Evolutionary conservation across 2,888 invertebrate species (phyloP).

Genomic region (Drosophila anomalata): DNA sequence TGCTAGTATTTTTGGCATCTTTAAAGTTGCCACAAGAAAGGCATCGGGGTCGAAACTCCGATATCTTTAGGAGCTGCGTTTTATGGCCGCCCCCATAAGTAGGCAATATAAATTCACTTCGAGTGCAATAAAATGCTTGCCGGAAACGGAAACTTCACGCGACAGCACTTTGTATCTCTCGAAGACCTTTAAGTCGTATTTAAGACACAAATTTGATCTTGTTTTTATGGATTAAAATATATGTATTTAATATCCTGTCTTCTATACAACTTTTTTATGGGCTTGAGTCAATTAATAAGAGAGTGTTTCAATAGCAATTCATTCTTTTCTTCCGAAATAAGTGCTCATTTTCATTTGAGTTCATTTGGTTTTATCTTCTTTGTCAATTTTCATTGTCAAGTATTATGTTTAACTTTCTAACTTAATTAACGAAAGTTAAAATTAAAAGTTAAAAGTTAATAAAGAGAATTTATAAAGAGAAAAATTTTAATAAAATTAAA

Average conservation of each 20-base stretch:
- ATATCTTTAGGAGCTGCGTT: neutral
- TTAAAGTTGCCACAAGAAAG: conserved; percentile 10
- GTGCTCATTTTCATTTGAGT: neutral
- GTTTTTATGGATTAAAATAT: neutral
- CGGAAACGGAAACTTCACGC: conserved; percentile 12
- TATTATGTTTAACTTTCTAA: too few species aligned
- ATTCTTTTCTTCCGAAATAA: neutral
- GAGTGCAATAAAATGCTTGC: conserved; percentile 26
- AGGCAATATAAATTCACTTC: conserved; percentile 41
- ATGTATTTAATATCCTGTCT: neutral
- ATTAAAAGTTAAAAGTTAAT: too few species aligned
- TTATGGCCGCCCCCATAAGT: conserved; percentile 22
- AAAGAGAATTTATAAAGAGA: too few species aligned
- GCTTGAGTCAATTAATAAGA: neutral
- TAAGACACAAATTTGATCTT: neutral
- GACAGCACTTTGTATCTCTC: neutral
- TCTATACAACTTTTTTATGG: neutral
- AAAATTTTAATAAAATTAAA: too few species aligned
- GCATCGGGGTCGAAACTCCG: neutral
- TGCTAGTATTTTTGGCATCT: neutral
- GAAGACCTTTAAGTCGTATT: neutral
- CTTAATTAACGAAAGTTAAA: too few species aligned
- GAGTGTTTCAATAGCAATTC: neutral
- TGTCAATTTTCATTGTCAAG: too few species aligned
- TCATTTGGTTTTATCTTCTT: too few species aligned